phyloP scores from a whole-genome alignment of 2,888 invertebrate genomes.

The Drosophila infuscata region DNA sequence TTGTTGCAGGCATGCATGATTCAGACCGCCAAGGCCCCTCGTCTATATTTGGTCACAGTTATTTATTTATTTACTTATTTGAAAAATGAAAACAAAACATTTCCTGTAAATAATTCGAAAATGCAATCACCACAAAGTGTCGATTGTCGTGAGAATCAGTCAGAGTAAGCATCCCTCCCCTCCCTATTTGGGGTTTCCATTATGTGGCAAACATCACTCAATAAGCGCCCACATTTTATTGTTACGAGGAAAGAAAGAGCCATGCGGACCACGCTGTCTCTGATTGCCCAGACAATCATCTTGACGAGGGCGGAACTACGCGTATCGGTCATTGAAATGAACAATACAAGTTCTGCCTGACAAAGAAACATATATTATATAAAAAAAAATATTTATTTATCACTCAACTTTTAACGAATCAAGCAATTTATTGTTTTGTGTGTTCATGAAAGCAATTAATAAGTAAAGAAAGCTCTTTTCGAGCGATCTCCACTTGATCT shows the following conservation, averaged over 20 bases:
- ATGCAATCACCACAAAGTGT: slow-evolving; percentile 11
- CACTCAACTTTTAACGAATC: background rate
- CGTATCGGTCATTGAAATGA: background rate
- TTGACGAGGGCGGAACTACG: slow-evolving; percentile 15
- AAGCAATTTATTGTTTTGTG: background rate
- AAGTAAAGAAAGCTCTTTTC: background rate
- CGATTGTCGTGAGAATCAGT: slow-evolving; percentile 3
- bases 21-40: slow-evolving; percentile 5
- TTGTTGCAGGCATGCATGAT: slow-evolving; percentile 18
- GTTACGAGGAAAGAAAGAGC: background rate
- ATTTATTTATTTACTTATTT: slow-evolving; percentile 8
- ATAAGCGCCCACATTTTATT: background rate
- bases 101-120: slow-evolving; percentile 42
- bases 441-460: background rate
- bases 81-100: slow-evolving; percentile 27
- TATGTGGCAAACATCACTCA: slow-evolving; percentile 3
- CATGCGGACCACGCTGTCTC: slow-evolving; percentile 16
- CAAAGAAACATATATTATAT: background rate
- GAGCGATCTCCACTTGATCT: background rate
- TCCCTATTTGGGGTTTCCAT: background rate
- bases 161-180: background rate
- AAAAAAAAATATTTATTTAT: background rate
- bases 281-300: slow-evolving; percentile 23
- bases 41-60: slow-evolving; percentile 7
- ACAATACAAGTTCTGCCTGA: background rate